Conservation (phyloP, 2,113 vertebrate species). For the Plecturocebus donacophilus region DNA sequence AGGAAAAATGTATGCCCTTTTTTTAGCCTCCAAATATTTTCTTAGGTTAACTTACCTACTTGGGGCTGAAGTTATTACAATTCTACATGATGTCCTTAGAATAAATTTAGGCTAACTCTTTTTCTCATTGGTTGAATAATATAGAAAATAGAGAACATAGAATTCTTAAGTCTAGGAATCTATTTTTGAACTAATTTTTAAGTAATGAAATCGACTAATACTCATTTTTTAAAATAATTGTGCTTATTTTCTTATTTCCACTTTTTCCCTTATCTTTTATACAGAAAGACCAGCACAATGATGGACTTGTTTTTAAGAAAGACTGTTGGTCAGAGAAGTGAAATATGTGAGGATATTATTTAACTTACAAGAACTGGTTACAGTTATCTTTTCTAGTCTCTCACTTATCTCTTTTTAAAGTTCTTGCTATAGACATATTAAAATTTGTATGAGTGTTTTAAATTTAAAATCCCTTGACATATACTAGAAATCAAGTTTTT, state of each 20-base stretch:
- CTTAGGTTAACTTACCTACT: not conserved
- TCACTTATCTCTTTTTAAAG: not conserved
- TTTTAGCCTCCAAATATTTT: not conserved
- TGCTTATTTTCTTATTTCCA: not conserved
- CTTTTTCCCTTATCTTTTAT: not conserved
- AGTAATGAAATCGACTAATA: not conserved
- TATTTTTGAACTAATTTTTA: not conserved
- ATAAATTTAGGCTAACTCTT: not conserved
- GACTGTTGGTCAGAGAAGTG: not conserved
- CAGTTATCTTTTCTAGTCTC: not conserved
- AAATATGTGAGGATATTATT: not conserved
- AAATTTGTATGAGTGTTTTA: not conserved
- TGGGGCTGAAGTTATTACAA: not conserved
- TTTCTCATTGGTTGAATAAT: not conserved
- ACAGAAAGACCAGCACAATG: not conserved
- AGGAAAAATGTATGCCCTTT: not conserved
- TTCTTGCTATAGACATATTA: not conserved
- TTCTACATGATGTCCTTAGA: not conserved
- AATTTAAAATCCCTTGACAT: constrained; percentile 10
- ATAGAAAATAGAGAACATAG: not conserved
- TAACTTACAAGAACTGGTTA: not conserved
- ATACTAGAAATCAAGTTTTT: not conserved
- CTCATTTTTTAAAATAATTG: not conserved
- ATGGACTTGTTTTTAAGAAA: not conserved
- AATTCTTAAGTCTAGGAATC: not conserved